Percentiles rank a stretch among this genome's conserved stretches.
Evolutionary conservation across 2,113 vertebrate genomes (phyloP).

Genomic region (Brachirus orientalis): DNA sequence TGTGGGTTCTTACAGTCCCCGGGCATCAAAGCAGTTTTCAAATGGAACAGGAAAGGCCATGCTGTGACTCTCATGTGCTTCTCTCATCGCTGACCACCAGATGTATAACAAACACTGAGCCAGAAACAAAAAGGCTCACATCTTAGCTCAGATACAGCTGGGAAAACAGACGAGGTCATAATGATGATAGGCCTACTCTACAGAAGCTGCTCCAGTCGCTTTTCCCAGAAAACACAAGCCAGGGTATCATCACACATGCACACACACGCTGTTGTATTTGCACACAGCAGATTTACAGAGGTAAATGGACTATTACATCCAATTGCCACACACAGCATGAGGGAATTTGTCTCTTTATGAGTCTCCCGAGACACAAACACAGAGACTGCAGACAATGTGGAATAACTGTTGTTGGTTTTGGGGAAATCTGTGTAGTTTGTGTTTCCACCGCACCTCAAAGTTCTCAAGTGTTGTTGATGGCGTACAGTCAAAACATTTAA

Average conservation of each 20-base stretch:
- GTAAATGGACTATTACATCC: conserved; percentile 73
- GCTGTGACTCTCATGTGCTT: conserved; percentile 71
- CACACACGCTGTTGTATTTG: conserved; percentile 34
- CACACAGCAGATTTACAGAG: conserved; percentile 57
- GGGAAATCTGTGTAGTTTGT: too few relatives aligned
- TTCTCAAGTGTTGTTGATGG: too few relatives aligned
- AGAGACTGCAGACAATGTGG: conserved; percentile 11
- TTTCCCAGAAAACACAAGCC: conserved; percentile 63
- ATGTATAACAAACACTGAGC: conserved; percentile 62
- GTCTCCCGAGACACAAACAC: conserved; percentile 45
- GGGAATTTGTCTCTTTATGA: conserved; percentile 49
- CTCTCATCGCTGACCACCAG: conserved; percentile 70
- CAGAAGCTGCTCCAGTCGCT: conserved; percentile 55
- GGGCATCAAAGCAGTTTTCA: conserved; percentile 76
- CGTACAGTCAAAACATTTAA: too few relatives aligned
- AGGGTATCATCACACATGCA: conserved; percentile 27
- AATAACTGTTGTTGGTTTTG: conserved; percentile 29
- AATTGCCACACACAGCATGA: conserved; percentile 70
- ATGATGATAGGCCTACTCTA: conserved; percentile 51
- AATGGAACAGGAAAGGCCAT: conserved; percentile 76
- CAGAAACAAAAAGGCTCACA: conserved; percentile 43
- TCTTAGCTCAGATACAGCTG: conserved; percentile 73
- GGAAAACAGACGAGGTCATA: conserved; percentile 73
- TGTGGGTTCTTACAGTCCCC: conserved; percentile 64
- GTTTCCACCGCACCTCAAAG: too few relatives aligned